Evolutionary conservation across 2,113 vertebrate species (phyloP).

Genomic region (Mohoua ochrocephala): DNA sequence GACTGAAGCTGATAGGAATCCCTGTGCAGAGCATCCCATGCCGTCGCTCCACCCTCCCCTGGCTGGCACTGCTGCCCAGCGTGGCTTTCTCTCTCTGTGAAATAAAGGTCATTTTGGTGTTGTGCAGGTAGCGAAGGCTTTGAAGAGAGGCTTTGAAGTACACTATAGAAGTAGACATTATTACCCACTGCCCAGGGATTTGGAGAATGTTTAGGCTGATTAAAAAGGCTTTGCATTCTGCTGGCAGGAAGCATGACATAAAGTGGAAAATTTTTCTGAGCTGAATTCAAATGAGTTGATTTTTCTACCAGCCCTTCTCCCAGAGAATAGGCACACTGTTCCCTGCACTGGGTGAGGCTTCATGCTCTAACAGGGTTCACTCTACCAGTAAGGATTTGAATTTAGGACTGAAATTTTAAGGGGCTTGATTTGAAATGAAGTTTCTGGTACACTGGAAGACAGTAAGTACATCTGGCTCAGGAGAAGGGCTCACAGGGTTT

Average conservation of each 20-base stretch:
- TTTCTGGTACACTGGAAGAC: neutral
- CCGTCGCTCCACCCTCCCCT: neutral
- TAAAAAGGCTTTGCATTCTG: conserved; percentile 49
- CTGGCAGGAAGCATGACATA: conserved; percentile 34
- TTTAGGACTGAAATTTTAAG: neutral
- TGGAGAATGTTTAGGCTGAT: conserved; percentile 44
- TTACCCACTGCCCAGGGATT: conserved; percentile 45
- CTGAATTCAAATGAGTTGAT: conserved; percentile 49
- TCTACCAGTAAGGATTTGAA: neutral
- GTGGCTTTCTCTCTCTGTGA: neutral
- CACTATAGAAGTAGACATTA: conserved; percentile 17
- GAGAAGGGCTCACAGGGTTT: neutral
- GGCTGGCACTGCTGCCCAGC: neutral
- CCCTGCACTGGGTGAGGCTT: neutral
- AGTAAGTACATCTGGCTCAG: neutral
- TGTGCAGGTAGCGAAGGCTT: conserved; percentile 6
- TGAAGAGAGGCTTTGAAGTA: conserved; percentile 45
- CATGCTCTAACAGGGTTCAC: neutral
- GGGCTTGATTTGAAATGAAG: neutral
- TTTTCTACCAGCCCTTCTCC: conserved; percentile 12
- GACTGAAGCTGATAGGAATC: neutral
- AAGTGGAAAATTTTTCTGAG: conserved; percentile 42
- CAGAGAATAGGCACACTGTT: neutral
- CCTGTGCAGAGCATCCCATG: neutral
- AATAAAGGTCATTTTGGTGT: conserved; percentile 29